These are phyloP conservation scores for Dendronephthya gigantea DNA, from an alignment of 64 coral and sea anemone species.

Conservation along the genomic window DNA sequence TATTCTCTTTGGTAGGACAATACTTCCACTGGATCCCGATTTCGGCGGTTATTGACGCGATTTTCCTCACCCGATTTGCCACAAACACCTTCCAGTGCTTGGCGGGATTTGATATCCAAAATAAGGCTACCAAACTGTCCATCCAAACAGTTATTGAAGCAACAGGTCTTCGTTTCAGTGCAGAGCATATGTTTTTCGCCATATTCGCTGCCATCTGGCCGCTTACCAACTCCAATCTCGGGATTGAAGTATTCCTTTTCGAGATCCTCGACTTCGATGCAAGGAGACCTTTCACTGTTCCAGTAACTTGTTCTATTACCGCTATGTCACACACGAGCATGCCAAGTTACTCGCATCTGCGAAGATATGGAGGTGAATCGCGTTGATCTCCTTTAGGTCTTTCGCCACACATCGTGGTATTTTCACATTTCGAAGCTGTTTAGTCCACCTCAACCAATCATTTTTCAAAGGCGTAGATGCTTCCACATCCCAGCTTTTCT, in stretches of 20 bases:
- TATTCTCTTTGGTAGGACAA: slow-evolving; percentile 33
- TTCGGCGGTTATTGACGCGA: slow-evolving; percentile 29
- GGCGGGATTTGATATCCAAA: slow-evolving; percentile 34
- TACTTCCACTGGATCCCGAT: slow-evolving; percentile 35
- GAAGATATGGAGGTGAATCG: slow-evolving; percentile 33
- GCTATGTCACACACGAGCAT: slow-evolving; percentile 27
- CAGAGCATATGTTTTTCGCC: slow-evolving; percentile 41
- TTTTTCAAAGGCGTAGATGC: too few species aligned
- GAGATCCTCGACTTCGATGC: slow-evolving; percentile 44
- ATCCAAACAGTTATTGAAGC: slow-evolving; percentile 41
- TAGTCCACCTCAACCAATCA: neutral
- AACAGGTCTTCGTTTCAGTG: slow-evolving; percentile 37
- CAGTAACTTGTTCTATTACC: slow-evolving; percentile 33
- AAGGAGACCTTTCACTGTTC: slow-evolving; percentile 36
- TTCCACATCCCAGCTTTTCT: neutral
- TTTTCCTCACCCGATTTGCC: slow-evolving; percentile 35
- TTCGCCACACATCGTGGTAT: neutral
- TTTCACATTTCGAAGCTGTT: neutral
- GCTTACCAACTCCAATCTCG: slow-evolving; percentile 37
- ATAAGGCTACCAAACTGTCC: slow-evolving; percentile 41
- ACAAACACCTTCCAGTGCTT: slow-evolving; percentile 39
- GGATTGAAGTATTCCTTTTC: slow-evolving; percentile 44
- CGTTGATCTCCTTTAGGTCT: neutral
- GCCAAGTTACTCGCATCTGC: slow-evolving; percentile 43
- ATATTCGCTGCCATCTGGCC: slow-evolving; percentile 57